These are phyloP conservation scores for Heliothis subflexa DNA, from an alignment of 1,140 invertebrate genomes.

Conservation along the genomic window DNA sequence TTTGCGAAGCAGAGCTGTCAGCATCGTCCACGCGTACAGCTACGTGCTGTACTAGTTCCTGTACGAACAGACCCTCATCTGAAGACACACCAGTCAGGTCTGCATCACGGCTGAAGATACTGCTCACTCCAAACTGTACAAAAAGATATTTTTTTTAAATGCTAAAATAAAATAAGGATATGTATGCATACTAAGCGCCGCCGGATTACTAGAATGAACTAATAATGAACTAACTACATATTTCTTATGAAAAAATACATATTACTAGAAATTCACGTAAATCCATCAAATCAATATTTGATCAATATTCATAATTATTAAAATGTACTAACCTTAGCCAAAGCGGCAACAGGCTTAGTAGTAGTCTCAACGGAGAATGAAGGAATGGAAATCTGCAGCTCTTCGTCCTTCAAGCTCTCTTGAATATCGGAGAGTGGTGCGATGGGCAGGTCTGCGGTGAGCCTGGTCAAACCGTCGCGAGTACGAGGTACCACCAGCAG, in stretches of 20 bases:
- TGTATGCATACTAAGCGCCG: too few species aligned
- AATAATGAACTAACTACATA: too few species aligned
- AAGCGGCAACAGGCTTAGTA: slow-evolving; percentile 82
- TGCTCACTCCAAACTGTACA: slow-evolving; percentile 86
- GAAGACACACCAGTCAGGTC: slow-evolving; percentile 87
- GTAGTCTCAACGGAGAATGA: slow-evolving; percentile 83
- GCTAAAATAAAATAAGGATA: not conserved
- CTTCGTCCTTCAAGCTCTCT: slow-evolving; percentile 72
- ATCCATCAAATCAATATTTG: too few species aligned
- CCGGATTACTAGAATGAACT: too few species aligned
- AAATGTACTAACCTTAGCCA: slow-evolving; percentile 79
- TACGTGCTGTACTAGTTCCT: slow-evolving; percentile 88
- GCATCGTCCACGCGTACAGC: slow-evolving; percentile 87
- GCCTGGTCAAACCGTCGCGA: slow-evolving; percentile 83
- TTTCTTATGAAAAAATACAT: not conserved
- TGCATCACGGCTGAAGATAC: slow-evolving; percentile 87
- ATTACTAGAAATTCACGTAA: not conserved
- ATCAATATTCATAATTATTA: too few species aligned
- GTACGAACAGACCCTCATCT: slow-evolving; percentile 86
- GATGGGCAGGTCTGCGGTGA: slow-evolving; percentile 79
- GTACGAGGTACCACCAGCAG: slow-evolving; percentile 86
- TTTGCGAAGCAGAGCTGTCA: slow-evolving; percentile 63
- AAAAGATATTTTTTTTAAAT: slow-evolving; percentile 12
- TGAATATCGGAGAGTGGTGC: slow-evolving; percentile 77
- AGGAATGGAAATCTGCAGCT: slow-evolving; percentile 79